Evolutionary conservation across 2,888 invertebrate genomes (phyloP).

Genomic region (Aleiodes alternator): DNA sequence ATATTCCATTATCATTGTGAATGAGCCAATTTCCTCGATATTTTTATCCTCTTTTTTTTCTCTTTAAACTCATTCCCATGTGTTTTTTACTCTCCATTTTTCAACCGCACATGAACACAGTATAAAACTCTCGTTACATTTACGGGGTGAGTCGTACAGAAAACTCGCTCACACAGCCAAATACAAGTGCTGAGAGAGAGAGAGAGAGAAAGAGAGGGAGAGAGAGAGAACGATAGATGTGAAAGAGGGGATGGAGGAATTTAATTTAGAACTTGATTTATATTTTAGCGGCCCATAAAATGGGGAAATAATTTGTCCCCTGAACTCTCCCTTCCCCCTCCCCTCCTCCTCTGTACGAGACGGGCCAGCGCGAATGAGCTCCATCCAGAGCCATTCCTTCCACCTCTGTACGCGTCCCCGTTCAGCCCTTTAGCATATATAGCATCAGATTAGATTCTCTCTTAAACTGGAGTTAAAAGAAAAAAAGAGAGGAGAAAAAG

Average conservation of each 20-base stretch:
- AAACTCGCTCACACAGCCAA: constrained; percentile 26
- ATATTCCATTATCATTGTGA: constrained; percentile 51
- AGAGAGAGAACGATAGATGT: constrained; percentile 32
- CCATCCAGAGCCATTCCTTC: constrained; percentile 22
- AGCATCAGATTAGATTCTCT: constrained; percentile 20
- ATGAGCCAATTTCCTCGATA: constrained; percentile 4
- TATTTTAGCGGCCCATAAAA: constrained; percentile 74
- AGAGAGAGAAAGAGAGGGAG: constrained; percentile 44
- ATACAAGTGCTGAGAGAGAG: constrained; percentile 45
- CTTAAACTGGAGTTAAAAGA: background rate
- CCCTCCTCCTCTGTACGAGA: constrained; percentile 63
- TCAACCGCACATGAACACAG: constrained; percentile 51
- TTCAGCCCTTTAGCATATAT: constrained; percentile 32
- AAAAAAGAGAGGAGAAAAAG: background rate
- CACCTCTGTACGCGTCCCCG: constrained; percentile 33
- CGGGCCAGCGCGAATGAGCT: constrained; percentile 58
- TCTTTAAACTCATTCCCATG: background rate
- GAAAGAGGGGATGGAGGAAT: constrained; percentile 64
- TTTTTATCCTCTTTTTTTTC: constrained; percentile 5
- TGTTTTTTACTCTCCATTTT: background rate
- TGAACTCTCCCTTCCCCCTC: constrained; percentile 60
- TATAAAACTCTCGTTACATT: constrained; percentile 74
- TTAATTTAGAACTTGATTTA: constrained; percentile 75
- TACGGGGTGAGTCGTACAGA: constrained; percentile 42
- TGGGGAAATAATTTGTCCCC: constrained; percentile 74